Evolutionary conservation across 2,797 vertebrate species (phyloP), one percentile per base, ranked within the genome.

Genomic region (Hemibagrus guttatus): DNA sequence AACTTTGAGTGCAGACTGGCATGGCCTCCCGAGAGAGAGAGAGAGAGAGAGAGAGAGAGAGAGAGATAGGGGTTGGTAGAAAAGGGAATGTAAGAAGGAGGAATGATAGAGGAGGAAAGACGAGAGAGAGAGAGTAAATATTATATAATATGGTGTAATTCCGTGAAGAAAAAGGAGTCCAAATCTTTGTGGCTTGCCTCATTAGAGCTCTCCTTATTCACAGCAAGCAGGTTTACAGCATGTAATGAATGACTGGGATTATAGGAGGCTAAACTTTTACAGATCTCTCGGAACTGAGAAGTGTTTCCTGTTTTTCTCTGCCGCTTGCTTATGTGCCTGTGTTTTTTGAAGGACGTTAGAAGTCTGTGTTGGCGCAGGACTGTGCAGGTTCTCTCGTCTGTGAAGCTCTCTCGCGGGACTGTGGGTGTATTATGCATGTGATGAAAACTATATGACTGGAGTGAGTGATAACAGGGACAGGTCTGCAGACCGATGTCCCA

Each of bases 101-200:
- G n/a, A 58, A 42, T 59, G 85, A 68, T 74, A 19, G 78, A 54
- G 39, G 61, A 58, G 71, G 46, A 75, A 14, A 63, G 42, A 69
- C 85, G 83, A 68, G 91, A 87, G 88, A 87, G 88, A 87, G 88
- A 88, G 89, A 91, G 88, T 92, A 92, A 93, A 94, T 92, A 93
- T 94, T 93, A 93, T 92, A 93, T 93, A 94, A 94, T 92, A 93
- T 90, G 91, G 79, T 91, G 90, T 95, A 95, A 95, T 95, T 92
- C 93, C 88, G 86, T 90, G 91, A 89, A 92, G 92, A 91, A 93
- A 93, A 94, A 90, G 91, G 14, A 90, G 92, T 88, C 92, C 87
- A 86, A 89, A 93, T 93, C 91, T 88, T 93, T 91, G 92, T n/a
- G 91, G 89, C 91, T 92, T 92, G 90, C 91, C 92, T 94, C 93